A percentile compares a stretch with the other conserved stretches of the same genome.
Evolutionary conservation across 1,140 invertebrate species (phyloP).

Genomic region (Reticulitermes speratus): DNA sequence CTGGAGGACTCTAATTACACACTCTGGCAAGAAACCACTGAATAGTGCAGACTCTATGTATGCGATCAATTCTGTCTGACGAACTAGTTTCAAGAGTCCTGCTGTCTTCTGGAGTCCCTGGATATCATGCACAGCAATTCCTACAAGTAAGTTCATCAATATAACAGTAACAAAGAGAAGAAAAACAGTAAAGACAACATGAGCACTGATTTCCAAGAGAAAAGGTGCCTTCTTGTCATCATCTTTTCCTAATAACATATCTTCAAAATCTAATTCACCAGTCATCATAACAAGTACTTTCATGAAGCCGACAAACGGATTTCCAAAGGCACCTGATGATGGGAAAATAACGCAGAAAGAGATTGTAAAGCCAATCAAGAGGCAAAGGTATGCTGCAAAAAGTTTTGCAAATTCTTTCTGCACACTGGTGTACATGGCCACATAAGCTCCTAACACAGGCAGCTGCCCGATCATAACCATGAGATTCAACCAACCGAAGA

Average conservation of each 20-base stretch:
- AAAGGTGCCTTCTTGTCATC: conserved; percentile 59
- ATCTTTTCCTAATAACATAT: conserved; percentile 61
- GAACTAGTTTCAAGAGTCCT: conserved; percentile 69
- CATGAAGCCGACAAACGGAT: conserved; percentile 74
- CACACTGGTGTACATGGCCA: conserved; percentile 83
- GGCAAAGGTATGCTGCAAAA: conserved; percentile 77
- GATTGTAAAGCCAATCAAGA: conserved; percentile 81
- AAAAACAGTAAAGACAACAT: conserved; percentile 71
- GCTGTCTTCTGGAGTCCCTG: conserved; percentile 75
- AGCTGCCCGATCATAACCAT: conserved; percentile 83
- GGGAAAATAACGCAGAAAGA: conserved; percentile 86
- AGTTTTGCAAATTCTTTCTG: conserved; percentile 83
- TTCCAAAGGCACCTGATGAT: conserved; percentile 72
- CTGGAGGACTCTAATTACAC: conserved; percentile 67
- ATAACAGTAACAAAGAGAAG: conserved; percentile 77
- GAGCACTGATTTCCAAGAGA: conserved; percentile 65
- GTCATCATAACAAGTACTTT: conserved; percentile 89
- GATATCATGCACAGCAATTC: conserved; percentile 78
- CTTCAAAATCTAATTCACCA: conserved; percentile 73
- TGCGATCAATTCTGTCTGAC: conserved; percentile 74
- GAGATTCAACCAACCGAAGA: conserved; percentile 81
- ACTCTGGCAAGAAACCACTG: conserved; percentile 65
- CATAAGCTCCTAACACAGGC: conserved; percentile 81
- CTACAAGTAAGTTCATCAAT: conserved; percentile 77
- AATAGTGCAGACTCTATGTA: conserved; percentile 71